phyloP scores from a whole-genome alignment of 2,113 vertebrate genomes.

The Zapornia atra region DNA sequence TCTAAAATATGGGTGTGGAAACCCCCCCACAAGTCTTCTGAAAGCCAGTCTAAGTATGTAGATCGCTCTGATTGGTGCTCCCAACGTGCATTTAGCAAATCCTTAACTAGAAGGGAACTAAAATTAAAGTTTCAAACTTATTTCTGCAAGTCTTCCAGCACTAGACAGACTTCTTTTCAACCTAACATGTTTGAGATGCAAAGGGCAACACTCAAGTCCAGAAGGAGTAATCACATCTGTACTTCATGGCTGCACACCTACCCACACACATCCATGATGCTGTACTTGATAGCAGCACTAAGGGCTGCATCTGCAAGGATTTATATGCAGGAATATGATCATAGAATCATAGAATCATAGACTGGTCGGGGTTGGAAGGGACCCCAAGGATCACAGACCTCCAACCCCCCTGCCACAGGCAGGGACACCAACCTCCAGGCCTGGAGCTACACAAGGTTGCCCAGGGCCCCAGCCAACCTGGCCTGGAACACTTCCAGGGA shows the following conservation, averaged over 20 bases:
- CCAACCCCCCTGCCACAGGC: too few species aligned
- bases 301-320: background rate
- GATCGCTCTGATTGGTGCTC: background rate
- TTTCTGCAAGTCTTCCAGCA: background rate
- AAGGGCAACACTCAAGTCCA: rapidly evolving
- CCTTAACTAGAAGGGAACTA: background rate
- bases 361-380: too few species aligned
- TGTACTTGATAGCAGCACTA: background rate
- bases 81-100: background rate
- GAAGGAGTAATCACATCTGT: background rate
- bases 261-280: background rate
- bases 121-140: background rate
- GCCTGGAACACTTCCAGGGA: too few species aligned
- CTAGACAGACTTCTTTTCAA: background rate
- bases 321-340: background rate
- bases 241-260: background rate
- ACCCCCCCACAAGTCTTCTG: background rate
- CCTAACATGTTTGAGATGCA: background rate
- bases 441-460: too few species aligned
- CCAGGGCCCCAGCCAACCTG: too few species aligned
- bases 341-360: too few species aligned
- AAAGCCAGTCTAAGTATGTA: background rate
- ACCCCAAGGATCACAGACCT: too few species aligned
- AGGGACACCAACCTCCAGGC: too few species aligned
- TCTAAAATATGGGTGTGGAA: background rate